Conservation (phyloP, 2,113 vertebrate species). For the Malurus melanocephalus region DNA sequence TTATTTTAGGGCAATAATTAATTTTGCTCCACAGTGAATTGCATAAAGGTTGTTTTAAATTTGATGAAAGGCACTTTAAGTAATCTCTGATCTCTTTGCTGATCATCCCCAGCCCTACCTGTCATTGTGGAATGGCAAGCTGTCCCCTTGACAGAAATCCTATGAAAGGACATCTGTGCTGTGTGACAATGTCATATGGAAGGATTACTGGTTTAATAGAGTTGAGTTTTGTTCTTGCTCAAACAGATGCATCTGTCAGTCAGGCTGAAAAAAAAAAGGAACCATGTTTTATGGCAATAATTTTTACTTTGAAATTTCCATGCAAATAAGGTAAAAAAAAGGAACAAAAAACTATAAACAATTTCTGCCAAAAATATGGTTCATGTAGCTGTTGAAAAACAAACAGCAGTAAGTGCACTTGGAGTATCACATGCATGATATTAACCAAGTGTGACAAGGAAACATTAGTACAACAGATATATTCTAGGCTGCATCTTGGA, state of each 20-base stretch:
- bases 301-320: conserved; percentile 55
- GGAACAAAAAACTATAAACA: conserved; percentile 5
- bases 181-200: conserved; percentile 46
- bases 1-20: background rate
- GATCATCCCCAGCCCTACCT: conserved; percentile 29
- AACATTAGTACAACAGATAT: conserved; percentile 16
- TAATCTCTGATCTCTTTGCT: conserved; percentile 26
- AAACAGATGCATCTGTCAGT: conserved; percentile 46
- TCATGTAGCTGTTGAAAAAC: conserved; percentile 23
- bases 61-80: conserved; percentile 12
- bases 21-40: background rate
- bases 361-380: conserved; percentile 1
- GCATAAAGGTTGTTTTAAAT: conserved; percentile 11
- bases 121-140: conserved; percentile 35
- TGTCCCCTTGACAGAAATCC: conserved; percentile 26
- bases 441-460: conserved; percentile 37
- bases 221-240: conserved; percentile 42
- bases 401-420: conserved; percentile 33
- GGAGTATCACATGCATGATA: background rate
- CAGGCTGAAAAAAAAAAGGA: background rate
- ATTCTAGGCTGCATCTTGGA: conserved; percentile 55
- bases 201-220: conserved; percentile 50
- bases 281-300: conserved; percentile 12
- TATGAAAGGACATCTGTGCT: conserved; percentile 39
- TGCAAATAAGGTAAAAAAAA: conserved; percentile 18